These are phyloP conservation scores for Poeciliopsis presidionis DNA, from an alignment of 2,797 vertebrate genomes.

Conservation along the genomic window DNA sequence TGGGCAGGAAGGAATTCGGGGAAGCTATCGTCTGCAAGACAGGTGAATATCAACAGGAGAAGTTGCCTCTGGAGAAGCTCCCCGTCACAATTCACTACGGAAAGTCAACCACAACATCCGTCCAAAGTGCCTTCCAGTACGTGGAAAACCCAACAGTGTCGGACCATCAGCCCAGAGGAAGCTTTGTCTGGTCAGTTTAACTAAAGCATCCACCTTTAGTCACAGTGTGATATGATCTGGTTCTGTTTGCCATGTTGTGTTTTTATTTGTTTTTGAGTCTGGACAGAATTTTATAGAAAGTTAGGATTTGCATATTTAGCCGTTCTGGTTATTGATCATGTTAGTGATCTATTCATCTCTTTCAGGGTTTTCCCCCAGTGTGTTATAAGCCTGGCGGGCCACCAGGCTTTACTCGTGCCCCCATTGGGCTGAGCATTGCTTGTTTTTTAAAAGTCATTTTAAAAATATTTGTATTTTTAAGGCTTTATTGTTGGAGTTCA, in stretches of 20 bases:
- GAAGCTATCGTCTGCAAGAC: conserved; percentile 76
- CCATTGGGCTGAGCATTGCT: no score
- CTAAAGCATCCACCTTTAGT: neutral
- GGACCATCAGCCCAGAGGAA: conserved; percentile 70
- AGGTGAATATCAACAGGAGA: conserved; percentile 69
- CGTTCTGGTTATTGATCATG: neutral
- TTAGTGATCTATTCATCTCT: neutral
- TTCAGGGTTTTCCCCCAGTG: neutral
- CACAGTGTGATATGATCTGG: neutral
- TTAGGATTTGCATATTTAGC: neutral
- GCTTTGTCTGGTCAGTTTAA: conserved; percentile 80
- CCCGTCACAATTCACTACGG: conserved; percentile 74
- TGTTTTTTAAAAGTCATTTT: no score
- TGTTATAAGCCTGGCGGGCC: no score
- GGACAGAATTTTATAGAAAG: neutral
- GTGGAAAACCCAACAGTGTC: conserved; percentile 76
- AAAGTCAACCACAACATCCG: conserved; percentile 55
- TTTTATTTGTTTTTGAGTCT: neutral
- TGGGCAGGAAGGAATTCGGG: conserved; percentile 77
- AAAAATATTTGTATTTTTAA: no score
- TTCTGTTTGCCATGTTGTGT: neutral
- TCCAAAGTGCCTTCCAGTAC: conserved; percentile 71
- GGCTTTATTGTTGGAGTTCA: no score
- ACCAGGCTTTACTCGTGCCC: no score
- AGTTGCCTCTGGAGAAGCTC: conserved; percentile 71